These are phyloP conservation scores for Mercenaria mercenaria DNA, from an alignment of 1,140 invertebrate genomes.

Conservation along the genomic window DNA sequence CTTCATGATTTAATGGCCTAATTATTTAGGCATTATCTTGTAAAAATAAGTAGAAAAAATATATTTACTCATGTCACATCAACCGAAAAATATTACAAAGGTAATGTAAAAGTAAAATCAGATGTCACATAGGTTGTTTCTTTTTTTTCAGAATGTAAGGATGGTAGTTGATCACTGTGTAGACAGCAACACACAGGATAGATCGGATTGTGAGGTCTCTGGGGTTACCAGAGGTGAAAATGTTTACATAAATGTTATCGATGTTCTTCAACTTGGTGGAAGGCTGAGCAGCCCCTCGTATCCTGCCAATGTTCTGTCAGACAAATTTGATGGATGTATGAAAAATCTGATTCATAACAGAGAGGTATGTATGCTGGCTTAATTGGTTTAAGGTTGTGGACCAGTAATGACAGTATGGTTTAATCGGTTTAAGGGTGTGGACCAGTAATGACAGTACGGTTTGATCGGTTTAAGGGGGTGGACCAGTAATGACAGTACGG, in stretches of 20 bases:
- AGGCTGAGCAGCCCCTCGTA: neutral
- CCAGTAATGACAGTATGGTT: no score
- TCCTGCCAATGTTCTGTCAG: neutral
- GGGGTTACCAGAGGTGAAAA: conserved; percentile 59
- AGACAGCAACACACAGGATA: neutral
- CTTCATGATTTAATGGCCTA: no score
- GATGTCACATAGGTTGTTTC: no score
- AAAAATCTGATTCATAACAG: conserved; percentile 55
- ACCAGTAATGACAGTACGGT: no score
- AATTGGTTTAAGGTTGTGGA: neutral
- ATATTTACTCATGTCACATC: no score
- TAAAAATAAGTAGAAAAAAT: no score
- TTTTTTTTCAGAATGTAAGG: conserved; percentile 39
- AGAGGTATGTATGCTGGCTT: conserved; percentile 47
- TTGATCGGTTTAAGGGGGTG: no score
- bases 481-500: no score
- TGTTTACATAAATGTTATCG: conserved; percentile 45
- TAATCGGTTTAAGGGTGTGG: no score
- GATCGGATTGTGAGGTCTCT: conserved; percentile 46
- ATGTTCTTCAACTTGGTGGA: conserved; percentile 52
- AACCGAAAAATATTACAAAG: no score
- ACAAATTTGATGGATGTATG: conserved; percentile 60
- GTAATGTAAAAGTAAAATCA: no score
- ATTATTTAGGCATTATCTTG: no score
- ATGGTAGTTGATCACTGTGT: conserved; percentile 56